Evolutionary conservation across 2,888 invertebrate species (phyloP).

Genomic region (Cheilosia variabilis): DNA sequence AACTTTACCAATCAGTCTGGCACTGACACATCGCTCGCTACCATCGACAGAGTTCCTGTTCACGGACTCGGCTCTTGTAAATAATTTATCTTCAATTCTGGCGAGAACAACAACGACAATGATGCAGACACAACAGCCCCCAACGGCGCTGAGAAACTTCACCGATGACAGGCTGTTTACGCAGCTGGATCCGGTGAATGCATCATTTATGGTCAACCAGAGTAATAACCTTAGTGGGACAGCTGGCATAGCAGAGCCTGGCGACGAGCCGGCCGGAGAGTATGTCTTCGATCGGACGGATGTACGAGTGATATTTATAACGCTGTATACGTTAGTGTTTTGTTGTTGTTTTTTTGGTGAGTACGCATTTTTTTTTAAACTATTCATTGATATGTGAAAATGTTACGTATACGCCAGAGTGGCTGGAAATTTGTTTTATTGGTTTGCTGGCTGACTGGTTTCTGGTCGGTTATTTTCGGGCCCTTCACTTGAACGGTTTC

Average conservation of each 20-base stretch:
- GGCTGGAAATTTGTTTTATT: too few species aligned
- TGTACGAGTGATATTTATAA: slow-evolving; percentile 89
- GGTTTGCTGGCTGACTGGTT: too few species aligned
- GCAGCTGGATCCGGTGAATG: slow-evolving; percentile 51
- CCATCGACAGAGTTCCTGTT: slow-evolving; percentile 21
- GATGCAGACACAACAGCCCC: slow-evolving; percentile 7
- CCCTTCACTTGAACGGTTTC: too few species aligned
- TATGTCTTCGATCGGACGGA: slow-evolving; percentile 91
- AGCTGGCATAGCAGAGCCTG: slow-evolving; percentile 27
- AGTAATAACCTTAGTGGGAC: slow-evolving; percentile 27
- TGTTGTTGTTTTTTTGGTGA: slow-evolving; percentile 93
- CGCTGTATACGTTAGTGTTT: slow-evolving; percentile 90
- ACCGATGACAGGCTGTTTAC: slow-evolving; percentile 55
- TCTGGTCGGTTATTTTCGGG: too few species aligned
- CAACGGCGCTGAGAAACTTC: slow-evolving; percentile 23
- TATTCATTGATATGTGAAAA: not conserved
- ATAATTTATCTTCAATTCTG: slow-evolving; percentile 52
- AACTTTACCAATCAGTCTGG: slow-evolving; percentile 3
- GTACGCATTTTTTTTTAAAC: slow-evolving; percentile 80
- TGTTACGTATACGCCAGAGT: not conserved
- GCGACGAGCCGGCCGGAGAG: slow-evolving; percentile 83
- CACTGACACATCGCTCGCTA: slow-evolving; percentile 21
- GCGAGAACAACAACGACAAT: slow-evolving; percentile 29
- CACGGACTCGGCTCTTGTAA: slow-evolving; percentile 13
- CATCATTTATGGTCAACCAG: slow-evolving; percentile 55